Conservation (phyloP, 2,797 vertebrate genomes). For the Leptodactylus fallax region DNA sequence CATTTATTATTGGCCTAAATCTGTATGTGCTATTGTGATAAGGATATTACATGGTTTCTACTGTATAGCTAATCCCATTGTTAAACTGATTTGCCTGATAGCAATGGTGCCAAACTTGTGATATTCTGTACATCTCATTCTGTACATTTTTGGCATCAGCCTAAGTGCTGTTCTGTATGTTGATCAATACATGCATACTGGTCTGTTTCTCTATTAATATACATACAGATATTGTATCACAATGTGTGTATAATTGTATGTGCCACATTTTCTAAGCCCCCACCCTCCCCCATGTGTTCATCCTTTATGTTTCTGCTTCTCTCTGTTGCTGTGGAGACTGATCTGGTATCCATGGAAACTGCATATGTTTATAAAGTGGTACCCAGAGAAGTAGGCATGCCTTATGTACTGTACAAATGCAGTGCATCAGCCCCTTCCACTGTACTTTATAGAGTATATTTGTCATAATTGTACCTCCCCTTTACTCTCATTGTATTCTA, state of each 20-base stretch:
- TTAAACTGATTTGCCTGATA: background rate
- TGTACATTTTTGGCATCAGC: background rate
- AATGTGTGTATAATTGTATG: constrained; percentile 28
- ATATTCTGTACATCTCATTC: background rate
- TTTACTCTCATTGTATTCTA: background rate
- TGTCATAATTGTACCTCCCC: background rate
- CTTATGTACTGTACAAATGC: constrained; percentile 10
- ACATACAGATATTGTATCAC: background rate
- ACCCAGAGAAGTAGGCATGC: constrained; percentile 51
- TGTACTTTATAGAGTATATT: background rate
- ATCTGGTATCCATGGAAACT: constrained; percentile 85
- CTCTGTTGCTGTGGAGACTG: constrained; percentile 81
- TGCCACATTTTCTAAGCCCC: constrained; percentile 42
- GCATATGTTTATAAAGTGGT: constrained; percentile 84
- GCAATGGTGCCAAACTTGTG: background rate
- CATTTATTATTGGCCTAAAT: background rate
- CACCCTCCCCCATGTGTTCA: constrained; percentile 58
- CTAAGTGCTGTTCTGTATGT: background rate
- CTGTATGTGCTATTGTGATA: background rate
- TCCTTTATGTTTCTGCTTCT: constrained; percentile 61
- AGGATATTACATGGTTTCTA: background rate
- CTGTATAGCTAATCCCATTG: background rate
- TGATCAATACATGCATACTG: background rate
- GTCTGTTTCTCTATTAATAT: background rate
- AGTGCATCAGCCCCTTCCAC: background rate